A percentile compares a stretch with the other conserved stretches of the same genome.
These are phyloP conservation scores for Plecturocebus donacophilus DNA, from an alignment of 2,113 vertebrate genomes.

Conservation along the genomic window DNA sequence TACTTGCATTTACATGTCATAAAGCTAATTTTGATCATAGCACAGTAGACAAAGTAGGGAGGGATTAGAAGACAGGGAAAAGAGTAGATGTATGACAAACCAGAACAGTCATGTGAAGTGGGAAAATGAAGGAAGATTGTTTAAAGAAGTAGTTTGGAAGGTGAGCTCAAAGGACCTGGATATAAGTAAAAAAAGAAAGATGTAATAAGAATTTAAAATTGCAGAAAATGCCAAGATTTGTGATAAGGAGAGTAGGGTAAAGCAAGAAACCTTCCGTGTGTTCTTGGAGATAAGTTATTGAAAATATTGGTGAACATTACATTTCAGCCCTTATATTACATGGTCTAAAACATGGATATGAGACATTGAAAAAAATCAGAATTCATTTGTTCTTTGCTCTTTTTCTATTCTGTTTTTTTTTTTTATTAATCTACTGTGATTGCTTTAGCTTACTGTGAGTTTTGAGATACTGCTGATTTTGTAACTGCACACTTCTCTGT, in stretches of 20 bases:
- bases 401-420: neutral
- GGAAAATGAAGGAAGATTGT: no score
- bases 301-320: neutral
- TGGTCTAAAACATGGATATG: neutral
- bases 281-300: neutral
- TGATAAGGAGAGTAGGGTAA: neutral
- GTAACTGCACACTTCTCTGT: no score
- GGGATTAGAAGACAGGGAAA: neutral
- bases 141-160: neutral
- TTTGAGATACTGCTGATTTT: neutral
- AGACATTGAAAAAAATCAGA: neutral
- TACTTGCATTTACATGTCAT: neutral
- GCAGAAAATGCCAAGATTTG: neutral
- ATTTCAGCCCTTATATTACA: neutral
- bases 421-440: neutral
- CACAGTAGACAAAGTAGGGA: neutral
- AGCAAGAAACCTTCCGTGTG: rapidly evolving
- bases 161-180: neutral
- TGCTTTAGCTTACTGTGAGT: no score
- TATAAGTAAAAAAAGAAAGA: neutral
- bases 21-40: neutral
- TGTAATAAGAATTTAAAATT: neutral
- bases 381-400: neutral
- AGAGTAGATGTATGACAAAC: no score
- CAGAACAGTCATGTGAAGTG: neutral